Evolutionary conservation across 2,113 vertebrate species (phyloP), one percentile per base, ranked within the genome.

Genomic region (Porphyrio hochstetteri): DNA sequence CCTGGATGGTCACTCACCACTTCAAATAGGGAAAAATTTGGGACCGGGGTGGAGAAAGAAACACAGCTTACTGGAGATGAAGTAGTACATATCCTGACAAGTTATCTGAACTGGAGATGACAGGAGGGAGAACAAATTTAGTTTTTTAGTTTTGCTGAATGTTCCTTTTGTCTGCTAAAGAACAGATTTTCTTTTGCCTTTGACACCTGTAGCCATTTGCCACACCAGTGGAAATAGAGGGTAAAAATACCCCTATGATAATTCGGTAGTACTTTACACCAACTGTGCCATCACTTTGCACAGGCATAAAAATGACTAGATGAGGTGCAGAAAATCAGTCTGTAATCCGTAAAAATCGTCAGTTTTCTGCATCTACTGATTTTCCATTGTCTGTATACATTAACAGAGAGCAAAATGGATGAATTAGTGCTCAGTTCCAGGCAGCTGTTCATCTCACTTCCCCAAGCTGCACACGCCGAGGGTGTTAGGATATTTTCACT

Each of bases 351-450:
- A 75, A 91, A 96, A 89, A 92, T 78, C 33, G 18, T 79, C 83
- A 56, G n/a, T 20, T 31, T 96, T 91, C 92, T 91, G 63, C 96
- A 67, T 95, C 83, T 82, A 28, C 96, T 96, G 96, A 93, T 96
- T 97, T 96, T 82, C 63, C 81, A 92, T 97, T 96, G 92, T 97
- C 95, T 88, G 4, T 38, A n/a, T 91, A 92, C 86, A 90, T 96
- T 96, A 94, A 82, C 77, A 75, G 76, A 84, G 53, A 89, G 92
- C 19, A 88, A 89, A 95, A 79, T 84, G 88, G 86, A 89, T 94
- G 88, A 94, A 94, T 95, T 96, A 84, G 69, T 75, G 53, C 89
- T 95, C 53, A 46, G 77, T 75, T 92, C 83, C 70, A 89, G 78
- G 74, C 95, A 93, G 95, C 95, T 96, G 95, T 85, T 97, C 82